Conservation (phyloP, 2,113 vertebrate species). For the Nannospalax galili region DNA sequence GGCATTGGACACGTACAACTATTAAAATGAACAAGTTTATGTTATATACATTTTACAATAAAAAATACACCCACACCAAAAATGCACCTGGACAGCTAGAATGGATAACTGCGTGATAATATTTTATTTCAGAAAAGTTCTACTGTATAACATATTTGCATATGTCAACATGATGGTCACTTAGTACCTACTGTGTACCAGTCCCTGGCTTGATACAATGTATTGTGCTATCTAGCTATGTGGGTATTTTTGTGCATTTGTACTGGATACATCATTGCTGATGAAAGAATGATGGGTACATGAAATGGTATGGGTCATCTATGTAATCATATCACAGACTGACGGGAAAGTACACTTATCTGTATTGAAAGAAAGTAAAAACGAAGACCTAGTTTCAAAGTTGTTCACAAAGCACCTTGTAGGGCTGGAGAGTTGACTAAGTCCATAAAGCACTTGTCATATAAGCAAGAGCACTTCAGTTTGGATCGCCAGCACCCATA, state of each 20-base stretch:
- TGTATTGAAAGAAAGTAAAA: slow-evolving; percentile 38
- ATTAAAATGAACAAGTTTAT: background rate
- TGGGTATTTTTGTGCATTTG: background rate
- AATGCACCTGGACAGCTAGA: background rate
- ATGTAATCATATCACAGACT: background rate
- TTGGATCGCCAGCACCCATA: background rate
- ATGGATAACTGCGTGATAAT: background rate
- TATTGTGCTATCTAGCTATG: background rate
- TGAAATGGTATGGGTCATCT: background rate
- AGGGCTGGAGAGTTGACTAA: background rate
- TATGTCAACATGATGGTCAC: background rate
- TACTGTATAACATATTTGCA: background rate
- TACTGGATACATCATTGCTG: background rate
- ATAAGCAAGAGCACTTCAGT: background rate
- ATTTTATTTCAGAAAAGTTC: slow-evolving; percentile 29
- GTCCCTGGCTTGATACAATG: background rate
- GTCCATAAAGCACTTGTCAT: background rate
- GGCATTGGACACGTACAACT: slow-evolving; percentile 33
- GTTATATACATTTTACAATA: background rate
- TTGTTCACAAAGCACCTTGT: background rate
- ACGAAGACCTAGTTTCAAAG: background rate
- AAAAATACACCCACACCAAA: background rate
- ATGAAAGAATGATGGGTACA: background rate
- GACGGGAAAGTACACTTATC: background rate
- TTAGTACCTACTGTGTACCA: background rate